Conservation (phyloP, 2,888 invertebrate species). For the Mesorhabditis belari region DNA sequence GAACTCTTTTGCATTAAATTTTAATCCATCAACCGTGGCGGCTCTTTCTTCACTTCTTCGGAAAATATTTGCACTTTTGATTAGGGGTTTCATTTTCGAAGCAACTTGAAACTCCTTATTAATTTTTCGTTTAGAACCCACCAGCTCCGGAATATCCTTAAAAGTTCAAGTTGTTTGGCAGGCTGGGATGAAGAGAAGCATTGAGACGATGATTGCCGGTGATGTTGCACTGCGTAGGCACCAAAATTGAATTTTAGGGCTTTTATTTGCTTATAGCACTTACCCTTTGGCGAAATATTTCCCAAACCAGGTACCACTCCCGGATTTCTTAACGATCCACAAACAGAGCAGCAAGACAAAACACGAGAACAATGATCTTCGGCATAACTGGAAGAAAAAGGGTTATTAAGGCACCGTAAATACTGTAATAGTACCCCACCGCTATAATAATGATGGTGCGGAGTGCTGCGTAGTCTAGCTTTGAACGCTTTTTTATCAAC, state of each 20-base stretch:
- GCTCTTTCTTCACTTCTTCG: background rate
- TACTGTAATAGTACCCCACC: no score
- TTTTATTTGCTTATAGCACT: background rate
- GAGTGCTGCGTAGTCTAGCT: no score
- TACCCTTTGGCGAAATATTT: conserved; percentile 40
- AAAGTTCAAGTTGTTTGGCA: conserved; percentile 59
- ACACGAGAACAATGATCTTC: conserved; percentile 35
- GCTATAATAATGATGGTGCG: no score
- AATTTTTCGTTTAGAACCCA: background rate
- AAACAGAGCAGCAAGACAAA: conserved; percentile 75
- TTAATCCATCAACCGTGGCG: conserved; percentile 58
- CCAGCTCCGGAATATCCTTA: conserved; percentile 5
- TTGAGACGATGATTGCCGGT: conserved; percentile 74
- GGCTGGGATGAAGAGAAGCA: conserved; percentile 77
- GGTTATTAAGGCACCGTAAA: background rate
- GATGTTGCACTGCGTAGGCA: conserved; percentile 57
- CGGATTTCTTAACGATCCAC: conserved; percentile 83
- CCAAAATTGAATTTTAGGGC: background rate
- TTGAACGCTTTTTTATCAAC: no score
- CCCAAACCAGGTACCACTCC: conserved; percentile 81
- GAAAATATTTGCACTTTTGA: no score
- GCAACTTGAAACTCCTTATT: no score
- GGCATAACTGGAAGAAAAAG: conserved; percentile 31
- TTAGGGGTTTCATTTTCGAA: background rate
- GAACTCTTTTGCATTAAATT: conserved; percentile 38